Evolutionary conservation across 1,140 invertebrate genomes (phyloP), one percentile per base, ranked within the genome.

Genomic region (Potamilus streckersoni): DNA sequence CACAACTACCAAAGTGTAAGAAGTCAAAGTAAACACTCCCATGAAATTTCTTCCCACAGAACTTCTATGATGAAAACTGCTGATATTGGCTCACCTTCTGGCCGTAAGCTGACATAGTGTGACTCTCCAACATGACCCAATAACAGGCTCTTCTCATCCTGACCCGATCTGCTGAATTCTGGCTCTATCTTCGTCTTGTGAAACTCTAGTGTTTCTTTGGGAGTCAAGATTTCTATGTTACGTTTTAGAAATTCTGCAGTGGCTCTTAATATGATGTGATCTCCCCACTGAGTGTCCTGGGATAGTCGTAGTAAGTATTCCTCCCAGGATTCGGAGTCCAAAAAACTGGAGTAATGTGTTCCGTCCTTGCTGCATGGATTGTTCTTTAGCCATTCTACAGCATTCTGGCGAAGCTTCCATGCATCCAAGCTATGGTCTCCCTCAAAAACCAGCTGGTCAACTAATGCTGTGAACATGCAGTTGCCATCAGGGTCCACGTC

Each of bases 401-500:
- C 69, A 8, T 58, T 55, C 19, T 73, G 74, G 19, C 78, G 65
- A 6, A 79, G 67, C 13, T 61, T 60, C 16, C 59, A 63, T 2
- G 73, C 63, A 73, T 74, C 76, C 31, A 62, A 73, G 15, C 57
- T 15, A 56, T 15, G 31, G n/a, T 79, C 66, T 16, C 63, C 49
- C 6, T 69, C 38, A 8, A 79, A 60, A 60, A 73, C 71, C 19
- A 79, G 67, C 56, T 79, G 78, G 49, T 79, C 78, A 56, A 76
- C 67, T 17, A 76, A 58, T 15, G 78, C 78, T 38, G 78, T 71
- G 73, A 76, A 79, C 78, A 79, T 79, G 56, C 78, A 79, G 73
- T 79, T 79, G 13, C 78, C 78, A 66, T 79, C 78, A 6, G 78
- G 78, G 12, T 73, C 65, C 11, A 79, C 78, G 57, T 79, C 76